Conservation (phyloP, 2,888 invertebrate species). For the Beris chalybata region DNA sequence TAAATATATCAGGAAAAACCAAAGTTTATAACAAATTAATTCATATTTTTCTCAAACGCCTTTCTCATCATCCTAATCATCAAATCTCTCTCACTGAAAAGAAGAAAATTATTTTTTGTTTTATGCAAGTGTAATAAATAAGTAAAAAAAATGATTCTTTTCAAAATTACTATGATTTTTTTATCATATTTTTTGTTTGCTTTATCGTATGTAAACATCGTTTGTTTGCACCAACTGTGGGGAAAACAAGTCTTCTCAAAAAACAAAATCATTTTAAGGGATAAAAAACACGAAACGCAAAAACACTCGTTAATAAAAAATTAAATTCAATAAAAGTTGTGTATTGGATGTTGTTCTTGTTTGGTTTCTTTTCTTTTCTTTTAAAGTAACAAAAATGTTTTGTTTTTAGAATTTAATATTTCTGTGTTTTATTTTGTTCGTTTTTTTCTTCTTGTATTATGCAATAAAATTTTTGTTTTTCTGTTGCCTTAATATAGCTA, state of each 20-base stretch:
- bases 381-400: no score
- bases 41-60: not conserved
- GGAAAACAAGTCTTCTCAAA: constrained; percentile 1
- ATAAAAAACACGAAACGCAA: not conserved
- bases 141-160: not conserved
- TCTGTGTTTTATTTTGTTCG: no score
- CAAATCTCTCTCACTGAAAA: constrained; percentile 11
- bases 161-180: not conserved
- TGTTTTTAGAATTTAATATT: no score
- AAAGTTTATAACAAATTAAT: no score
- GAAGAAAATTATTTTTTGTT: not conserved
- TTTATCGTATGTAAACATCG: constrained; percentile 25
- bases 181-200: not conserved
- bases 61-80: not conserved
- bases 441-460: no score
- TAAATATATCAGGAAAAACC: no score
- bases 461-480: no score
- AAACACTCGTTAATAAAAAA: not conserved
- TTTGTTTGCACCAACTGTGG: constrained; percentile 27
- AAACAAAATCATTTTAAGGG: not conserved
- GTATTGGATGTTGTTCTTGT: constrained; percentile 15
- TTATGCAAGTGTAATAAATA: not conserved
- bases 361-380: not conserved
- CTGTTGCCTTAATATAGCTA: no score
- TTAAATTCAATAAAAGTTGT: constrained; percentile 7